Evolutionary conservation across 2,797 vertebrate species (phyloP), one percentile per base, ranked within the genome.

Genomic region (Luscinia luscinia): DNA sequence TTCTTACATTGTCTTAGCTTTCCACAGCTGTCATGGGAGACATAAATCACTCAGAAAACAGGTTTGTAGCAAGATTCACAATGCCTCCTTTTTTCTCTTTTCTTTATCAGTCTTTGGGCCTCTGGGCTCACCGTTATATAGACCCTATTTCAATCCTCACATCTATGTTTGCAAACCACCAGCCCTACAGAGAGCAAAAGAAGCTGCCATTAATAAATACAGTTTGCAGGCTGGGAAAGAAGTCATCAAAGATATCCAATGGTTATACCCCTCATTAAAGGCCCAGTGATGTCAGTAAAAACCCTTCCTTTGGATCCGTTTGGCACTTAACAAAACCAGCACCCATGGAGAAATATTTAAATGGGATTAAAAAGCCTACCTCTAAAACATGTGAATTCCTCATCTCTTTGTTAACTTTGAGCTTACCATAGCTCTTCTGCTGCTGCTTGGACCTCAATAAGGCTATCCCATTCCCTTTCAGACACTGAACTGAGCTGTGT

Each of bases 11-110:
- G 49, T 54, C 19, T 75, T 61, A 83, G 49, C 46, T 93, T 89
- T 86, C 66, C 36, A 62, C 48, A 59, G 52, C 58, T 84, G 46
- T 43, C 43, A 34, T 20, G 9, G 11, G 49, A 59, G 34, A 43
- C 20, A 51, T 45, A 95, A 86, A 66, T 88, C 69, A 55, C 20
- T 38, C 21, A 62, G 73, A 76, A 85, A 87, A 55, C 30, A 80
- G 30, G 21, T 73, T 67, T 91, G 43, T 22, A 69, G 61, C 20
- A 67, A 84, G 58, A 52, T 68, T 55, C 63, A 64, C 12, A 46
- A 26, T 4, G 11, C 22, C 13, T 57, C 8, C 9, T 24, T 38
- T 58, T 51, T 63, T 28, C 36, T 41, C 40, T 34, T 51, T 67
- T 9, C 28, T 81, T 48, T 78, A 24, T 80, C 9, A 58, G 32